Evolutionary conservation across 2,888 invertebrate genomes (phyloP).

Genomic region (Pristionchus japonicus): DNA sequence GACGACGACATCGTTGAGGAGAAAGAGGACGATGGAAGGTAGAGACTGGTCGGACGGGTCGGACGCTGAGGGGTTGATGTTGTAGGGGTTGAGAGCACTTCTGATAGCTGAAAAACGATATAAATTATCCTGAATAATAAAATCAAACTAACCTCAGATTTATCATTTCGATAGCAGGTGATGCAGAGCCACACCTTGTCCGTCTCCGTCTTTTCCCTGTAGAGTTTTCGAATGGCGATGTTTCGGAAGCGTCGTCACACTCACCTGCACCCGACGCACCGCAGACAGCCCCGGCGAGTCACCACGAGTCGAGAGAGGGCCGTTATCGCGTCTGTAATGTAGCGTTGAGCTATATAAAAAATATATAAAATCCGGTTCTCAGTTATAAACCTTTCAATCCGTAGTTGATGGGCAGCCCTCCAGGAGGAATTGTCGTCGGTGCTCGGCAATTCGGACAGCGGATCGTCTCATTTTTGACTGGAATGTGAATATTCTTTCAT

Average conservation of each 20-base stretch:
- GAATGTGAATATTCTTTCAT: not conserved
- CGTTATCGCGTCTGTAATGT: conserved; percentile 30
- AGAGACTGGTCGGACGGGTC: conserved; percentile 37
- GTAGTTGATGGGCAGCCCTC: conserved; percentile 45
- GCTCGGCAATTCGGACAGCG: conserved; percentile 44
- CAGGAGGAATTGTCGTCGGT: conserved; percentile 43
- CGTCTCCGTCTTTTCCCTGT: conserved; percentile 44
- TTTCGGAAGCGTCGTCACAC: not conserved
- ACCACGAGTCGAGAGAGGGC: conserved; percentile 42
- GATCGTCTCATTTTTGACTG: conserved; percentile 47
- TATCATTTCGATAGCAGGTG: conserved; percentile 40
- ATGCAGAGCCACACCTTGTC: conserved; percentile 46
- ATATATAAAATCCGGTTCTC: no score
- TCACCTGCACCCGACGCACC: conserved; percentile 44
- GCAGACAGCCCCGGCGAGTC: conserved; percentile 14
- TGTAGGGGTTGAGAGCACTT: not conserved
- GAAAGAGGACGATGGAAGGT: not conserved
- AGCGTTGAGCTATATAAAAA: not conserved
- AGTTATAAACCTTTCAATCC: conserved; percentile 47
- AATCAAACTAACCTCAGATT: not conserved
- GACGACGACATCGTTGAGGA: not conserved
- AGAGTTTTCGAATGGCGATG: not conserved
- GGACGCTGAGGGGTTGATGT: not conserved
- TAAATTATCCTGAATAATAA: no score
- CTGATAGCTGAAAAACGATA: not conserved